Percentiles rank a stretch among this genome's conserved stretches.
phyloP scores from a whole-genome alignment of 2,888 invertebrate genomes.

The Nasonia oneida region DNA sequence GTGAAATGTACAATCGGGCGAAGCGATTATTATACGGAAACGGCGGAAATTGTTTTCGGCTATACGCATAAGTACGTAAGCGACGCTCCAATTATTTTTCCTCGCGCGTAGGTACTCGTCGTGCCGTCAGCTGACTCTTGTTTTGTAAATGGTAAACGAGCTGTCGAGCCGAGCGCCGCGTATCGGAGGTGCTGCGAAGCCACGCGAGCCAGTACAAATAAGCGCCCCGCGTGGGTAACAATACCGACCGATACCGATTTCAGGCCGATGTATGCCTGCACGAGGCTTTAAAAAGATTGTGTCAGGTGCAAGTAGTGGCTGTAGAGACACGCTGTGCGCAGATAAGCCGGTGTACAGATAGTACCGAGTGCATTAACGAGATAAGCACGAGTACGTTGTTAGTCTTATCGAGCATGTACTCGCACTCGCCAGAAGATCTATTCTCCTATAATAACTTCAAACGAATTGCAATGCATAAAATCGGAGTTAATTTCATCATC shows the following conservation, averaged over 20 bases:
- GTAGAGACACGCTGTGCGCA: background rate
- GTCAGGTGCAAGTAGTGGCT: background rate
- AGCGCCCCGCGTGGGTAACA: background rate
- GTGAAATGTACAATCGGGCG: background rate
- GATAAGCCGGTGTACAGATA: background rate
- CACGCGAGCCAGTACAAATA: background rate
- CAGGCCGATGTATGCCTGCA: background rate
- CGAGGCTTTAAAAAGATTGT: background rate
- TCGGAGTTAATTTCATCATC: no score
- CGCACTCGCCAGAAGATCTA: no score
- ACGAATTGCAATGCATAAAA: no score
- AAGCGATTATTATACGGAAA: background rate
- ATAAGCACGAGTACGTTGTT: no score
- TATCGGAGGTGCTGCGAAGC: background rate
- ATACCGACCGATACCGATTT: conserved; percentile 37
- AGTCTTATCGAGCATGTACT: no score
- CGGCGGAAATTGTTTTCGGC: background rate
- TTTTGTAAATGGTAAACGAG: background rate
- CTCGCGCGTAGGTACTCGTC: background rate
- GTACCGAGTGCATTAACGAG: no score
- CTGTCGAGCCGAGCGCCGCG: conserved; percentile 9
- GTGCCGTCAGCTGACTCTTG: background rate
- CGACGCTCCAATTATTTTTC: background rate
- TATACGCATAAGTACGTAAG: background rate
- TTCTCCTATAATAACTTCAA: no score